Conservation (phyloP, 2,797 vertebrate species). For the Lophura swinhoii region DNA sequence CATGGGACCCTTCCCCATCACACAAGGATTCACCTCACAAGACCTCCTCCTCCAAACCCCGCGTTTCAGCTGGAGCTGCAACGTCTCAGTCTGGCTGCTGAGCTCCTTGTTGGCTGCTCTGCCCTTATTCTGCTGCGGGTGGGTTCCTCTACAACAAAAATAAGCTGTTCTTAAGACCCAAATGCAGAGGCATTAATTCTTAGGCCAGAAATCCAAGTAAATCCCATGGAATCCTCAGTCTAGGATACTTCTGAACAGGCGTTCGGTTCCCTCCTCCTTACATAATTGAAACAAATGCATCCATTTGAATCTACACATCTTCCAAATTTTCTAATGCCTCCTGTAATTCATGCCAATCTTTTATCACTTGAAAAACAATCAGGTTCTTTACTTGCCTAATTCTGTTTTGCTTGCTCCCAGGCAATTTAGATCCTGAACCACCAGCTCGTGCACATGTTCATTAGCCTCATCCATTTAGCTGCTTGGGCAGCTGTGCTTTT, state of each 20-base stretch:
- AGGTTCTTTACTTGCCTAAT: constrained; percentile 26
- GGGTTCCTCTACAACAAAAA: background rate
- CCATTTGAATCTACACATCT: constrained; percentile 23
- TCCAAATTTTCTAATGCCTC: constrained; percentile 41
- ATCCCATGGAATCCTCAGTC: background rate
- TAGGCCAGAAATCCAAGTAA: background rate
- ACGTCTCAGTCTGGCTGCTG: background rate
- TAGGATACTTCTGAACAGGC: background rate
- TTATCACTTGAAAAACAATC: constrained; percentile 64
- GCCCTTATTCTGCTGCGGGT: background rate
- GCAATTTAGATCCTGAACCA: constrained; percentile 53
- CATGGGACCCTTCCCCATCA: background rate
- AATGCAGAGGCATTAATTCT: background rate
- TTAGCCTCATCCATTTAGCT: constrained; percentile 52
- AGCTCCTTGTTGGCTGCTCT: background rate
- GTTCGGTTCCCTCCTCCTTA: background rate
- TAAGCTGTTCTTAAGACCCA: background rate
- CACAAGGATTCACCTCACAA: accelerated
- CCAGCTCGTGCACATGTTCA: constrained; percentile 25
- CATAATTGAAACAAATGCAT: constrained; percentile 51
- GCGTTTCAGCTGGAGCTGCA: background rate
- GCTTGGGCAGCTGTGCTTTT: constrained; percentile 36
- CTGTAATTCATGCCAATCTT: constrained; percentile 56
- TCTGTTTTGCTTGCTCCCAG: constrained; percentile 48
- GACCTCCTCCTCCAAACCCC: background rate